Percentiles rank a stretch among this genome's conserved stretches.
phyloP scores from a whole-genome alignment of 53 echinoderm and acorn worm genomes.

The Astropecten irregularis region DNA sequence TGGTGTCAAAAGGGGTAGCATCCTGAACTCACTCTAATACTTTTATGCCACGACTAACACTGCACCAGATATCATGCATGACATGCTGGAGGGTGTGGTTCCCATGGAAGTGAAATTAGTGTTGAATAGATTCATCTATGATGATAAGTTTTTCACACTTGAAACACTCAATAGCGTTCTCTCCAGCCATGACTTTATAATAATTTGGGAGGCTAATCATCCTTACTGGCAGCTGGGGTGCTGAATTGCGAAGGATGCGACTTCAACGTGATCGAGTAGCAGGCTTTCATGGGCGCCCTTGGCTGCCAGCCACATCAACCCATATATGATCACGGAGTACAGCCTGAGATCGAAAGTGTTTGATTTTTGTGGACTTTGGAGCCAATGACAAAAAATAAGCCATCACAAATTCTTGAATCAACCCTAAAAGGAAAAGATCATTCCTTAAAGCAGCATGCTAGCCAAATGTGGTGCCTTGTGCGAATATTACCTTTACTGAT shows the following conservation, averaged over 20 bases:
- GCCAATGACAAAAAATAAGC: slow-evolving; percentile 53
- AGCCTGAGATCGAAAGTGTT: no score
- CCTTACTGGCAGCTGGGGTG: no score
- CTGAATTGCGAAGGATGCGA: no score
- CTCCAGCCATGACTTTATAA: slow-evolving; percentile 16
- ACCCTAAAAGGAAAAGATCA: no score
- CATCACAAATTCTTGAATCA: slow-evolving; percentile 22
- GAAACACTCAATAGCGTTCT: slow-evolving; percentile 27
- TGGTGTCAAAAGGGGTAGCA: slow-evolving; percentile 26
- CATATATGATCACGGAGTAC: no score
- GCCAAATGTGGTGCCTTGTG: slow-evolving; percentile 69
- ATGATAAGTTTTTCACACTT: slow-evolving; percentile 45
- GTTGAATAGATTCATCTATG: slow-evolving; percentile 15
- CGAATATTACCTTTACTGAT: slow-evolving; percentile 32
- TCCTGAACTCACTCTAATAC: not conserved
- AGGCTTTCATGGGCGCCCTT: no score
- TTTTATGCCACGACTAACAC: slow-evolving; percentile 30
- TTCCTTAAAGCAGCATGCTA: slow-evolving; percentile 36
- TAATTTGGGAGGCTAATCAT: no score
- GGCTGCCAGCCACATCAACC: no score
- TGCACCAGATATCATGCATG: slow-evolving; percentile 47
- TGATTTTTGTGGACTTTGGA: no score
- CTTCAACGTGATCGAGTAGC: no score
- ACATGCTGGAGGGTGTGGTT: slow-evolving; percentile 28
- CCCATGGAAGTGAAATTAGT: slow-evolving; percentile 46